Evolutionary conservation across 2,888 invertebrate genomes (phyloP).

Genomic region (Protophormia terraenovae): DNA sequence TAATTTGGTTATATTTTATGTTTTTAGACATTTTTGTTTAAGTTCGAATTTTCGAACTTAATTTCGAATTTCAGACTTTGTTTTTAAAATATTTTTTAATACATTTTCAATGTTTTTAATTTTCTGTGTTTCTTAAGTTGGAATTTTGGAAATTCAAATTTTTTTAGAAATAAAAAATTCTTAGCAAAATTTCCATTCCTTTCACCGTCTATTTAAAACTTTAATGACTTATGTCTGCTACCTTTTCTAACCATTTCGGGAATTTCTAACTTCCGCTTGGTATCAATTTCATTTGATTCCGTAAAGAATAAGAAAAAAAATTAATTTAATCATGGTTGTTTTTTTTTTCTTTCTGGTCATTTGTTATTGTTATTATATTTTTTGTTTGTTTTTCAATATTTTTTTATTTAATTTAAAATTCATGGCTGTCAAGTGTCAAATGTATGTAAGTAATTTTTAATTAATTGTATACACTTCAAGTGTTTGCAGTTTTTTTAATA

Average conservation of each 20-base stretch:
- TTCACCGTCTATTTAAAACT: too few species aligned
- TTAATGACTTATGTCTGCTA: not conserved
- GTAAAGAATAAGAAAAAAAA: not conserved
- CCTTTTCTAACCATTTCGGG: not conserved
- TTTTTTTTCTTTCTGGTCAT: not conserved
- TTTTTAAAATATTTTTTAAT: too few species aligned
- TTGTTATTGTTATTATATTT: not conserved
- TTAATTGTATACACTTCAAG: constrained; percentile 5
- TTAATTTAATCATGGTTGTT: not conserved
- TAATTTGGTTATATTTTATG: too few species aligned
- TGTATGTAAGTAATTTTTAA: constrained; percentile 7
- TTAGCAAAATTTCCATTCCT: too few species aligned
- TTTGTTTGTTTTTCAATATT: not conserved
- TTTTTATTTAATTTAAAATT: constrained; percentile 1
- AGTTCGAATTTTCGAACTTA: too few species aligned
- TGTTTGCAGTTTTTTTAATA: not conserved
- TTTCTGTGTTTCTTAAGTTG: too few species aligned
- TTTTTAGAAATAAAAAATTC: too few species aligned
- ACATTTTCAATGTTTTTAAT: too few species aligned
- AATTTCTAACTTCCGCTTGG: constrained; percentile 8
- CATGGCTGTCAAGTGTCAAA: constrained; percentile 52
- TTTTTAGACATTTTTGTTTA: too few species aligned
- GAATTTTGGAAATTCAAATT: too few species aligned
- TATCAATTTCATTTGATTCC: not conserved
- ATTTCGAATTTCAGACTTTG: too few species aligned